A percentile compares a stretch with the other conserved stretches of the same genome.
phyloP scores from a whole-genome alignment of 2,888 invertebrate species.

The Sisyra nigra region DNA sequence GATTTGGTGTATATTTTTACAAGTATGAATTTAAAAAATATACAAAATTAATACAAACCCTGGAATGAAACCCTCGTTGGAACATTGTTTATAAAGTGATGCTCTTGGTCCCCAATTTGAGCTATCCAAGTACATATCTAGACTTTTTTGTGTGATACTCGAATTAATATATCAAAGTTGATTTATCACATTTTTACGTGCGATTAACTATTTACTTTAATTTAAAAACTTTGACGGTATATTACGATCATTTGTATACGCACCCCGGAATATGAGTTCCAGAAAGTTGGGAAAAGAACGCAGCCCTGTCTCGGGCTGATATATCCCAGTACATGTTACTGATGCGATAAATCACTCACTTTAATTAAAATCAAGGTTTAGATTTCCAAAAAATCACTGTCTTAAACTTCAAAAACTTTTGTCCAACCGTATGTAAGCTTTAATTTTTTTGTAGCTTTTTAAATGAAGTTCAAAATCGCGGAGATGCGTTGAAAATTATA shows the following conservation, averaged over 20 bases:
- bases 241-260: neutral
- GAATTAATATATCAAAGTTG: too few species aligned
- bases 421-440: too few species aligned
- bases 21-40: neutral
- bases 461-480: too few species aligned
- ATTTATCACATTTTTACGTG: neutral
- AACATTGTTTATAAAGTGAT: neutral
- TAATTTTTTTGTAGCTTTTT: too few species aligned
- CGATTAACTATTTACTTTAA: neutral
- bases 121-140: conserved; percentile 3
- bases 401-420: too few species aligned
- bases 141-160: too few species aligned
- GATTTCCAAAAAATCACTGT: too few species aligned
- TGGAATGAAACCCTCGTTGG: conserved; percentile 3
- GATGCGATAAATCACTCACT: too few species aligned
- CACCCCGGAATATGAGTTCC: conserved; percentile 3
- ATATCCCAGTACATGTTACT: conserved; percentile 1
- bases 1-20: neutral
- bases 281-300: neutral
- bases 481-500: too few species aligned
- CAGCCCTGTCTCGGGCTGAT: neutral
- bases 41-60: conserved; percentile 1
- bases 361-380: too few species aligned
- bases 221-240: neutral
- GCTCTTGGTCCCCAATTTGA: neutral